Percentiles rank a stretch among this genome's conserved stretches.
phyloP scores from a whole-genome alignment of 92 coral and sea anemone species.

The Palythoa grandis region DNA sequence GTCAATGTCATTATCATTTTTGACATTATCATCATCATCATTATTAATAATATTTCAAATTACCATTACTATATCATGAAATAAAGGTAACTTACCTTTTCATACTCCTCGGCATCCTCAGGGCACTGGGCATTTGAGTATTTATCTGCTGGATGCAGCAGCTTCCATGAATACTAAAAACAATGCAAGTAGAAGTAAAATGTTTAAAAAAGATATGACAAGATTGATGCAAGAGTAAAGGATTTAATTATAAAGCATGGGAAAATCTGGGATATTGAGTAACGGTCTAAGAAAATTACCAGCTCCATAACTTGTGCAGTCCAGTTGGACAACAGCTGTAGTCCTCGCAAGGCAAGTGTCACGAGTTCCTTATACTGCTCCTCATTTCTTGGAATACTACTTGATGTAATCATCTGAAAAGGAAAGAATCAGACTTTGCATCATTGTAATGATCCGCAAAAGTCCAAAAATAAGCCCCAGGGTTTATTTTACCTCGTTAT shows the following conservation, averaged over 20 bases:
- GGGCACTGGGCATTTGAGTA: constrained; percentile 97
- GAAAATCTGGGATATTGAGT: not conserved
- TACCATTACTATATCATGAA: not conserved
- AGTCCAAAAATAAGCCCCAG: too few relatives aligned
- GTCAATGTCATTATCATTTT: too few relatives aligned
- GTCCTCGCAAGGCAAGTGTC: constrained; percentile 87
- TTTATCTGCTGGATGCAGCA: constrained; percentile 97
- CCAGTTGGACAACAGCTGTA: constrained; percentile 90
- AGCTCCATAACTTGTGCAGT: constrained; percentile 69
- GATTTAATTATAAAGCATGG: not conserved
- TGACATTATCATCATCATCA: too few relatives aligned
- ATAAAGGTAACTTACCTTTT: constrained; percentile 62
- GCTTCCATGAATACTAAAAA: constrained; percentile 95
- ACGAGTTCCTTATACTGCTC: constrained; percentile 81
- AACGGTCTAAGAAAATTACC: constrained; percentile 8
- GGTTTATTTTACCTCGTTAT: constrained; percentile 77
- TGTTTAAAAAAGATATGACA: not conserved
- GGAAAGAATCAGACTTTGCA: too few relatives aligned
- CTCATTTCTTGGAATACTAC: constrained; percentile 72
- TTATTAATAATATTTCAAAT: too few relatives aligned
- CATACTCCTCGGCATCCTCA: constrained; percentile 96
- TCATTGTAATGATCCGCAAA: too few relatives aligned
- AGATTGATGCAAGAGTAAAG: not conserved
- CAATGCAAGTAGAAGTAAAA: not conserved
- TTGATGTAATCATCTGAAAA: constrained; percentile 90